A percentile compares a stretch with the other conserved stretches of the same genome.
These are phyloP conservation scores for Drosophila ohnishii DNA, from an alignment of 1,140 invertebrate species.

Conservation along the genomic window DNA sequence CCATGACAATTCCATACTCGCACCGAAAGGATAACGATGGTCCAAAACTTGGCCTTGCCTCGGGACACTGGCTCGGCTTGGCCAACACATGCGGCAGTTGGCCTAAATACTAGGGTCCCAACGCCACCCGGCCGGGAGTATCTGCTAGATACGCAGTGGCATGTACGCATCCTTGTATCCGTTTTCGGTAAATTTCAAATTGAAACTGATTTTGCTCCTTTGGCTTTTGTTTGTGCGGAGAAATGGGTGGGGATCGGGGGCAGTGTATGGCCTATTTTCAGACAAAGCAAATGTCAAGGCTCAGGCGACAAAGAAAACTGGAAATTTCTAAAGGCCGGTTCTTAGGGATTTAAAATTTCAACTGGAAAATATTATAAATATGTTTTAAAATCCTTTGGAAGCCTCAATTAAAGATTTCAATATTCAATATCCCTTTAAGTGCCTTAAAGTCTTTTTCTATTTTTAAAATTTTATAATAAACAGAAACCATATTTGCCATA, in stretches of 20 bases:
- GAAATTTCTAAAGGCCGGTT: neutral
- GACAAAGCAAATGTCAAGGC: slow-evolving; percentile 38
- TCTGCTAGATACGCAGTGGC: slow-evolving; percentile 25
- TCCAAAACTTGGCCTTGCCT: slow-evolving; percentile 39
- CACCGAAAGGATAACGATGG: slow-evolving; percentile 19
- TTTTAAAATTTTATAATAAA: slow-evolving; percentile 1
- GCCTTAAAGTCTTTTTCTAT: too few species aligned
- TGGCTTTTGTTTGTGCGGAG: slow-evolving; percentile 39
- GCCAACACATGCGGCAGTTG: slow-evolving; percentile 38
- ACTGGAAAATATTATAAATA: neutral
- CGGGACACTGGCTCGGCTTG: slow-evolving; percentile 7
- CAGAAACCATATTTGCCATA: neutral
- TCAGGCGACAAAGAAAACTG: slow-evolving; percentile 50
- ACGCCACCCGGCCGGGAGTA: slow-evolving; percentile 13
- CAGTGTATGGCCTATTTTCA: slow-evolving; percentile 32
- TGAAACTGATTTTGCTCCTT: slow-evolving; percentile 73
- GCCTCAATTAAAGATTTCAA: neutral
- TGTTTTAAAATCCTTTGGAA: neutral
- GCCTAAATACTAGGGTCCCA: slow-evolving; percentile 19
- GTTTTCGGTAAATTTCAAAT: slow-evolving; percentile 72
- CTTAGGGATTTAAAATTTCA: neutral
- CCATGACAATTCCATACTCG: slow-evolving; percentile 43
- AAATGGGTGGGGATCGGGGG: neutral
- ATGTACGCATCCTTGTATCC: slow-evolving; percentile 51
- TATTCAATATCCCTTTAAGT: neutral